Percentiles rank a stretch among this genome's conserved stretches.
Conservation (phyloP, 2,888 invertebrate species). For the Cremastinae sp. region DNA sequence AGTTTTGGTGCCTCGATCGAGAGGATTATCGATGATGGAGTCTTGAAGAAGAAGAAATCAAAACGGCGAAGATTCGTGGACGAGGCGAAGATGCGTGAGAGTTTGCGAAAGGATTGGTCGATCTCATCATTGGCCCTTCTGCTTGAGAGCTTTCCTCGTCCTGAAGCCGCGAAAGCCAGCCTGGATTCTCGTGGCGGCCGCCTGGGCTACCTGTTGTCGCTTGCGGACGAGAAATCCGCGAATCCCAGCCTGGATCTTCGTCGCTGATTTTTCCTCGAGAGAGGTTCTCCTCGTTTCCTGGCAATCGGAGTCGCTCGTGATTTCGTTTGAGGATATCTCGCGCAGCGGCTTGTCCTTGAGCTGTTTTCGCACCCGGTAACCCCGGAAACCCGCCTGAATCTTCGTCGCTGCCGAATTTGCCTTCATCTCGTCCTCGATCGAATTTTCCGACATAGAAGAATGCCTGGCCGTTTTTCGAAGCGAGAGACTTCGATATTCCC, state of each 20-base stretch:
- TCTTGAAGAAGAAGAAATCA: too few species aligned
- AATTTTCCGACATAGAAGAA: constrained; percentile 61
- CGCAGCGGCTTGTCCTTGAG: constrained; percentile 69
- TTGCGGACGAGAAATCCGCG: constrained; percentile 85
- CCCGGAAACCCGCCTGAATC: constrained; percentile 83
- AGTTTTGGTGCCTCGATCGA: too few species aligned
- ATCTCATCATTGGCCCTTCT: constrained; percentile 67
- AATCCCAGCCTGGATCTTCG: constrained; percentile 86
- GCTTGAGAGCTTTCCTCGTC: constrained; percentile 75
- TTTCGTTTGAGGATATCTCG: constrained; percentile 39
- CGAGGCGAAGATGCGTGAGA: background rate
- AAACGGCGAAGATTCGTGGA: background rate
- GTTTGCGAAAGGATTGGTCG: background rate
- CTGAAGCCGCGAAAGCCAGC: constrained; percentile 78
- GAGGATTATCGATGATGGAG: too few species aligned
- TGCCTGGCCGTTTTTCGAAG: background rate
- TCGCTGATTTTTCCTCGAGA: constrained; percentile 80
- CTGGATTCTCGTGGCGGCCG: constrained; percentile 78
- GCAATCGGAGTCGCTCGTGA: constrained; percentile 54
- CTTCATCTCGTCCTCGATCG: constrained; percentile 67
- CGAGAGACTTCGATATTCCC: background rate
- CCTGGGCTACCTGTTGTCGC: constrained; percentile 78
- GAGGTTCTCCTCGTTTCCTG: constrained; percentile 59
- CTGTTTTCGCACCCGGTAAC: constrained; percentile 82
- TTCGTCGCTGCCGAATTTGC: constrained; percentile 81